Evolutionary conservation across 2,797 vertebrate species (phyloP), one percentile per base, ranked within the genome.

Genomic region (Sebastes iracundus): DNA sequence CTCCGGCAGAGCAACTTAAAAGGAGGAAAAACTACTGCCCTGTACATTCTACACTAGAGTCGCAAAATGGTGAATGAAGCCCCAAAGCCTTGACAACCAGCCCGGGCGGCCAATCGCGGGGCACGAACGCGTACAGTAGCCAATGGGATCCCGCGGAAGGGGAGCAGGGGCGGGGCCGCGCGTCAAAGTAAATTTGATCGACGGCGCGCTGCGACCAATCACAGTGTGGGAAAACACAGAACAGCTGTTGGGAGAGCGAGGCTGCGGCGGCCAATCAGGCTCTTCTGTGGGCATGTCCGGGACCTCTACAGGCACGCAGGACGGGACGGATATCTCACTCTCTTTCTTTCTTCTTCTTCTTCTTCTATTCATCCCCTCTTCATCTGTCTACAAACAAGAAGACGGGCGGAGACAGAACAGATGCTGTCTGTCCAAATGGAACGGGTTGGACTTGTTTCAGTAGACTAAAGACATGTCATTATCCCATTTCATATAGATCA

Each of bases 31-130:
- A 95, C 94, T 95, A 83, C 87, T 89, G 93, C 91, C 93, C 94
- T 92, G 93, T 88, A 89, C 95, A 95, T 96, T 96, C 97, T 97
- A 97, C 97, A 94, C 97, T 97, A 97, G 94, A 96, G 96, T 97
- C 97, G 97, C 97, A 98, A 98, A 98, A 98, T 98, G 97, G 97
- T 98, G 97, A 98, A 98, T 98, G 97, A 97, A 97, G 96, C 96
- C 95, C 94, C 94, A 91, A 94, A 97, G 96, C 96, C 96, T 96
- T 96, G 97, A 97, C 97, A 97, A 97, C 97, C 97, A 96, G 95
- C 85, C 78, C 63, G 85, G 1, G 58, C 78, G 88, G 80, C 97
- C 97, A 97, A 97, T 97, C 88, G 85, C 77, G 85, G 93, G 75
- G 46, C 92, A 91, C 90, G 85, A 91, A 94, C 85, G 77, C 67